Evolutionary conservation across 2,113 vertebrate genomes (phyloP).

Genomic region (Nipponia nippon): DNA sequence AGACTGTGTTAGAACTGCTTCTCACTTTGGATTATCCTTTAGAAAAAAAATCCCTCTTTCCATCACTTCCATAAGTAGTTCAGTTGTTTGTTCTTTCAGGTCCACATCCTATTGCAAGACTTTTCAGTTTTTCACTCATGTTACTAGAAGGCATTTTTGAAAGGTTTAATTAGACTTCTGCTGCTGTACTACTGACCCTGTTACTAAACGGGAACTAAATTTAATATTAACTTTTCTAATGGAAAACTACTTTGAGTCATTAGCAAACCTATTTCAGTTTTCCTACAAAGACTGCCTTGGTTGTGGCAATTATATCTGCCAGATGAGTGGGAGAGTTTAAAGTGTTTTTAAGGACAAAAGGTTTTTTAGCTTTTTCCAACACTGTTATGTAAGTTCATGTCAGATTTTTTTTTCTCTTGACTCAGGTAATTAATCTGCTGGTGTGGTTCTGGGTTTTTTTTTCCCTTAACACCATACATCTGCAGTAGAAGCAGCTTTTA

Average conservation of each 20-base stretch:
- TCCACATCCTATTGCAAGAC: not conserved
- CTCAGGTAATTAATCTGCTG: not conserved
- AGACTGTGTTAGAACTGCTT: not conserved
- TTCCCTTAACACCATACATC: not conserved
- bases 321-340: not conserved
- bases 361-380: not conserved
- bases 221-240: slow-evolving; percentile 10
- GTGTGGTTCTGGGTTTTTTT: not conserved
- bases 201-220: not conserved
- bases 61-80: not conserved
- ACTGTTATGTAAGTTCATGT: not conserved
- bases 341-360: not conserved
- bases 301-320: not conserved
- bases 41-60: not conserved
- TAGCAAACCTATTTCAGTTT: not conserved
- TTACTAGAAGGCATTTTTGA: not conserved
- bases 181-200: not conserved
- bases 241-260: not conserved
- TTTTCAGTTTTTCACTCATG: not conserved
- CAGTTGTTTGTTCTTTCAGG: not conserved
- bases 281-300: not conserved
- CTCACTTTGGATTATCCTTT: not conserved
- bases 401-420: not conserved
- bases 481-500: not conserved
- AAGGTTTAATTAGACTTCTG: not conserved